Evolutionary conservation across 2,797 vertebrate genomes (phyloP).

Genomic region (Myiothlypis coronata): DNA sequence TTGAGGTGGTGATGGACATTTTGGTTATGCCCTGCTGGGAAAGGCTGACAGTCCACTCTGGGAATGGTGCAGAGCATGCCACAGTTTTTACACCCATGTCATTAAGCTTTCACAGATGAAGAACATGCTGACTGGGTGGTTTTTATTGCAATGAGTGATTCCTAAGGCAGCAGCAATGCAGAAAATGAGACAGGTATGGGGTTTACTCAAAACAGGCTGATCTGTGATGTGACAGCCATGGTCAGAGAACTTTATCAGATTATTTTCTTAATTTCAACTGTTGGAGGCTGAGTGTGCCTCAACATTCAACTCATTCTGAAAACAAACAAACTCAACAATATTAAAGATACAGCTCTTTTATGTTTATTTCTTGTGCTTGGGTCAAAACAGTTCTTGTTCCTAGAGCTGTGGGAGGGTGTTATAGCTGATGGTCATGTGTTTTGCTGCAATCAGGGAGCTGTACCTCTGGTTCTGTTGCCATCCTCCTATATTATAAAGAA

Average conservation of each 20-base stretch:
- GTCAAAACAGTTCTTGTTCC: not conserved
- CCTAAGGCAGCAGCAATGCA: not conserved
- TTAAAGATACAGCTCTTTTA: accelerated
- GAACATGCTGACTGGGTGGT: not conserved
- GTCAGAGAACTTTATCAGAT: not conserved
- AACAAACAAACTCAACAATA: not conserved
- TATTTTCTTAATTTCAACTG: not conserved
- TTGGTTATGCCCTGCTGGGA: not conserved
- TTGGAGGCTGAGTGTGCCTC: not conserved
- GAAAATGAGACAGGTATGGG: not conserved
- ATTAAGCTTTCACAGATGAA: not conserved
- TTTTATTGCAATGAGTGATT: not conserved
- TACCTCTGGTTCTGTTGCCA: not conserved
- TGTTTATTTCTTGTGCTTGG: not conserved
- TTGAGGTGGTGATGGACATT: not conserved
- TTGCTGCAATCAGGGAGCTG: not conserved
- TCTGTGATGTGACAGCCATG: not conserved
- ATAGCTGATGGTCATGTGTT: accelerated
- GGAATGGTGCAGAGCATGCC: not conserved
- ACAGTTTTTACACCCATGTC: not conserved
- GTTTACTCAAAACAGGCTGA: not conserved
- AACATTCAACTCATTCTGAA: not conserved
- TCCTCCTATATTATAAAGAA: not conserved
- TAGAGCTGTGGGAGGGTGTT: not conserved
- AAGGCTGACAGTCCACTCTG: not conserved